These are phyloP conservation scores for Scaptodrosophila latifasciaeformis DNA, from an alignment of 2,888 invertebrate genomes.

Conservation along the genomic window DNA sequence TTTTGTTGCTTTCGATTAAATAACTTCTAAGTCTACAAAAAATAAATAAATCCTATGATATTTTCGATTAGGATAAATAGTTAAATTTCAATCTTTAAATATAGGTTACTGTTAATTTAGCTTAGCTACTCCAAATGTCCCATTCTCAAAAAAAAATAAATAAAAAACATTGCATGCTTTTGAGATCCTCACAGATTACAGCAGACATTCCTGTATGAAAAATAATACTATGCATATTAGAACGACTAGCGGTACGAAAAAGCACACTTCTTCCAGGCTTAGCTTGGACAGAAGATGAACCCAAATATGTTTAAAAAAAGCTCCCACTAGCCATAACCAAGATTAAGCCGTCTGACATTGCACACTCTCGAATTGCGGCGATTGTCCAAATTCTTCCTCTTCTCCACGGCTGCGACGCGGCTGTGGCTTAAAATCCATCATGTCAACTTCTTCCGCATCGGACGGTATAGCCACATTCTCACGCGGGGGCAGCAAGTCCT, in stretches of 20 bases:
- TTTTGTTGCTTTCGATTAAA: no score
- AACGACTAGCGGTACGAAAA: constrained; percentile 56
- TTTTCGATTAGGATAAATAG: no score
- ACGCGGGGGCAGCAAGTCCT: constrained; percentile 84
- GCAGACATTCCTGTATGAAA: constrained; percentile 60
- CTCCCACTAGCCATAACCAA: constrained; percentile 43
- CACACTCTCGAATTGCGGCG: constrained; percentile 61
- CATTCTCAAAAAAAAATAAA: constrained; percentile 7
- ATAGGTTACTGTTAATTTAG: constrained; percentile 22
- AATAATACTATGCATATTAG: constrained; percentile 59
- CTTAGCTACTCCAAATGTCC: constrained; percentile 30
- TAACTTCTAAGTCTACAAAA: no score
- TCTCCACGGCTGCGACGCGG: constrained; percentile 35
- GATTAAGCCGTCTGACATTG: constrained; percentile 70
- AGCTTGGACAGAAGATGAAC: constrained; percentile 40
- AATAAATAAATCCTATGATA: no score
- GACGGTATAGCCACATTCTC: constrained; percentile 82
- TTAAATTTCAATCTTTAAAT: not conserved
- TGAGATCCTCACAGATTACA: no score
- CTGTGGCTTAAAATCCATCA: constrained; percentile 83
- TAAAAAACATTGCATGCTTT: constrained; percentile 26
- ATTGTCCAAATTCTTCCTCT: constrained; percentile 58
- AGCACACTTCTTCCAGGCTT: constrained; percentile 53
- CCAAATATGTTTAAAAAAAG: constrained; percentile 45
- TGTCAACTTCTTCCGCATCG: constrained; percentile 89